Evolutionary conservation across 2,888 invertebrate species (phyloP), one percentile per base, ranked within the genome.

Genomic region (Aleiodes alternator): DNA sequence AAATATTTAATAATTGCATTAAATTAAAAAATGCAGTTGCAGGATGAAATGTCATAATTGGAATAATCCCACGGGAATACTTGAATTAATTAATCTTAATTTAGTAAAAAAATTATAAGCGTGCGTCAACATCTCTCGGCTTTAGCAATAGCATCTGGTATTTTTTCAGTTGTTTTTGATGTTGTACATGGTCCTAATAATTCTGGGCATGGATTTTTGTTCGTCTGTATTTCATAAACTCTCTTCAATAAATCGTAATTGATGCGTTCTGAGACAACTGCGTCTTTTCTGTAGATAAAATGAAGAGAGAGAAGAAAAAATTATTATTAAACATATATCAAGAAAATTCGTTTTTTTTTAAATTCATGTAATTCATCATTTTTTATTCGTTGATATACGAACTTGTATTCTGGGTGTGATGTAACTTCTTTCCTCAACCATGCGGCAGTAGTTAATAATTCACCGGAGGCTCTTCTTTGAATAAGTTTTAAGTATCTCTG

Each of bases 401-500:
- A 96, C 96, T 95, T 95, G 91, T 99, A 99, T 59, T 95, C 94
- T 0, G 96, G 94, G 91, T 99, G 99, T 14, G 92, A 91, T 55
- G 93, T 92, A 72, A 99, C 96, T 91, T 97, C 98, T 78, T 96
- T 93, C 66, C 99, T 93, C 87, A 98, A 95, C 98, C 98, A 99
- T 48, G 95, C 92, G 56, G 99, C 99, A 83, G 97, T 97, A 71
- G 99, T 99, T 86, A 94, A 92, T 72, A 98, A 93, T 88, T 97
- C 96, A 38, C 98, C 98, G 82, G 95, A 93, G 6, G 97, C 96
- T 84, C 96, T 92, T 75, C 94, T 93, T 88, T 95, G 95, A 87
- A 99, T 98, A 78, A 98, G 93, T 87, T 95, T 96, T 80, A 99
- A 92, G 91, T 99, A 99, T 90, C 98, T 97, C 89, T 96, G 96